Evolutionary conservation across 2,113 vertebrate species (phyloP).

Genomic region (Pycnonotus jocosus): DNA sequence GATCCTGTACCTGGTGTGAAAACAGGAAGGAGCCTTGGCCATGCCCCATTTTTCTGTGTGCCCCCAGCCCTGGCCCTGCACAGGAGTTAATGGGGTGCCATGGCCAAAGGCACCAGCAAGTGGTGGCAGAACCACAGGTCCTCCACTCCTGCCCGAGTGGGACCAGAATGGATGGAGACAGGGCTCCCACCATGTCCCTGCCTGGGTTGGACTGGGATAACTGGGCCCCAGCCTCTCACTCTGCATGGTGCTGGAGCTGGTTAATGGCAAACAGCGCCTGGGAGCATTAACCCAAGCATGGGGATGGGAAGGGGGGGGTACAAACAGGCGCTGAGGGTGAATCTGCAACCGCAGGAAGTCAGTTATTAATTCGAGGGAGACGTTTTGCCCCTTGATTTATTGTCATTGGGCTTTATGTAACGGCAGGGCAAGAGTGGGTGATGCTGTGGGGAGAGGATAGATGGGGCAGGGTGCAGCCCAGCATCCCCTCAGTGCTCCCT

Average conservation of each 20-base stretch:
- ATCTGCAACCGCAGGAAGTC: constrained; percentile 68
- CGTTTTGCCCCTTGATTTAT: constrained; percentile 62
- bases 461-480: accelerated
- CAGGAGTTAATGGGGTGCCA: neutral
- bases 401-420: neutral
- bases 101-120: accelerated
- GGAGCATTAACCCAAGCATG: neutral
- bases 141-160: accelerated
- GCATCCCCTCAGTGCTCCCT: neutral
- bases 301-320: neutral
- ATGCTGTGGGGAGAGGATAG: neutral
- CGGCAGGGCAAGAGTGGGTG: neutral
- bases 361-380: constrained; percentile 58
- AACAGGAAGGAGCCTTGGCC: neutral
- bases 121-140: neutral
- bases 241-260: neutral
- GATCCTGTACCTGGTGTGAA: accelerated
- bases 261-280: constrained; percentile 6
- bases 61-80: neutral
- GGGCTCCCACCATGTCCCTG: neutral
- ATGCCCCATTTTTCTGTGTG: accelerated
- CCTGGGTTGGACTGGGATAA: neutral
- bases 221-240: neutral
- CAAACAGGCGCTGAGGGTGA: constrained; percentile 16
- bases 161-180: neutral